Evolutionary conservation across 2,888 invertebrate species (phyloP).

Genomic region (Drosophila limbata): DNA sequence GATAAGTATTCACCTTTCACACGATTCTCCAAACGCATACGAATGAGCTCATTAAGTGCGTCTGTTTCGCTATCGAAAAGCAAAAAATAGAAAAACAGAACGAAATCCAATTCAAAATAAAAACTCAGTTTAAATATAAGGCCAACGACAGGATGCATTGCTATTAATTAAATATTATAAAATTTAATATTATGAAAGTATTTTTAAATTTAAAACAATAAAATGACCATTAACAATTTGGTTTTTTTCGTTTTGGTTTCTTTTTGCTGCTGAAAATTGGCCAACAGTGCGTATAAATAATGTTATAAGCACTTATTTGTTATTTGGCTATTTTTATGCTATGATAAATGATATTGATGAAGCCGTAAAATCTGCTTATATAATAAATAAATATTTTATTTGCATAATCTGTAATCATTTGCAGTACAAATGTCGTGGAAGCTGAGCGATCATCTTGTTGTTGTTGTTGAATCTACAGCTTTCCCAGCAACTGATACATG

Average conservation of each 20-base stretch:
- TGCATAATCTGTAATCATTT: no score
- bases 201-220: background rate
- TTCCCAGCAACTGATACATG: no score
- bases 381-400: no score
- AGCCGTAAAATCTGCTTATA: no score
- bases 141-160: background rate
- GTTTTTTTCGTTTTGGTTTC: background rate
- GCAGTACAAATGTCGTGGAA: no score
- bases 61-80: constrained; percentile 24
- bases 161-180: background rate
- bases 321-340: no score
- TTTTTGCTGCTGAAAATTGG: background rate
- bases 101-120: constrained; percentile 36
- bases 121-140: no score
- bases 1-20: constrained; percentile 69
- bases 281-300: background rate
- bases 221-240: background rate
- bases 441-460: no score
- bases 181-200: background rate
- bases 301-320: no score
- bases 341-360: no score
- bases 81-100: constrained; percentile 32
- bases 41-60: constrained; percentile 67
- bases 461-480: no score
- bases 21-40: constrained; percentile 60